Evolutionary conservation across 1,140 invertebrate species (phyloP), one percentile per base, ranked within the genome.

Genomic region (Drosophila funebris): DNA sequence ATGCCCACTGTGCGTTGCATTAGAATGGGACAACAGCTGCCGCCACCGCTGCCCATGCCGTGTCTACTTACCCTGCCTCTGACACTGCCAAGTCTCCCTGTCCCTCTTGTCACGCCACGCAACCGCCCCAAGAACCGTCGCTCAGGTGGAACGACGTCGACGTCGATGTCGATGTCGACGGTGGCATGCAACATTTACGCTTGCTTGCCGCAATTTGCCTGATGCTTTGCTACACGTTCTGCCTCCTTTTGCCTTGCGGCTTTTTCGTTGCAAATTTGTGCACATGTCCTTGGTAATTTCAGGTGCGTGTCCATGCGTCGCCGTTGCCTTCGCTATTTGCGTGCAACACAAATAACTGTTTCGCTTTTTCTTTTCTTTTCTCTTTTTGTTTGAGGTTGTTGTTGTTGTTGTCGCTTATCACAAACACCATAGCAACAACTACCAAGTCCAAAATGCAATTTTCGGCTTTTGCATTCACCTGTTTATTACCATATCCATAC

Each of bases 1-100:
- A 87, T 87, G 82, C 78, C 77, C 78, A 82, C 82, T 87, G 82
- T 85, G 81, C 81, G 68, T 83, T 73, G 79, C 79, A 87, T 87
- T 87, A 82, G 82, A 82, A 87, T 75, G 77, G 58, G 71, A 71
- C 72, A 78, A 85, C 81, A 85, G 77, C 81, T 81, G 82, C 76
- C 61, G 14, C 53, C 67, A 43, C 64, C 41, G 52, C 66, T 41
- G 43, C 46, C n/a, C n/a, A n/a, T n/a, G n/a, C n/a, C n/a, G n/a
- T n/a, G n/a, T n/a, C n/a, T n/a, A n/a, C n/a, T 14, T 20, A 1
- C 31, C 61, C 22, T 36, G 54, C 50, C 54, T 50, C 56, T 46
- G 36, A 33, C 14, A 18, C 44, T 57, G 16, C 31, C 11, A 27
- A 33, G 56, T 68, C 69, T 64, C 48, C 58, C 43, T 64, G 56